phyloP scores from a whole-genome alignment of 2,888 invertebrate species.

The Drosophila meridiana region DNA sequence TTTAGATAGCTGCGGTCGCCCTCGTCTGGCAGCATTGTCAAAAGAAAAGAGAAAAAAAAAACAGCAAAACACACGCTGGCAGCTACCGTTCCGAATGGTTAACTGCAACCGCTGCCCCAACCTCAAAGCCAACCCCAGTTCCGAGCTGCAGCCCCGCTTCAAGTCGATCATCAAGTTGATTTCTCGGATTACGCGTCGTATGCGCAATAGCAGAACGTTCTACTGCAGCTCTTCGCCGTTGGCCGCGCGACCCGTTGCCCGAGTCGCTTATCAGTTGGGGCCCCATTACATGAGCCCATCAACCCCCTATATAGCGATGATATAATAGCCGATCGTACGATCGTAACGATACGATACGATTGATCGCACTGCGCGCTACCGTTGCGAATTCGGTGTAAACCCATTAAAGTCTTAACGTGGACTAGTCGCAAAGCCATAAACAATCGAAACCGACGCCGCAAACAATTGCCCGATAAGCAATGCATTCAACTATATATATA shows the following conservation, averaged over 20 bases:
- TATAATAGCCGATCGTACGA: constrained; percentile 36
- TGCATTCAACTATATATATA: constrained; percentile 28
- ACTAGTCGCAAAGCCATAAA: constrained; percentile 23
- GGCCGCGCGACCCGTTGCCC: not conserved
- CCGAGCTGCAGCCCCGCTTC: not conserved
- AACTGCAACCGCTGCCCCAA: constrained; percentile 19
- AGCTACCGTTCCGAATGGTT: constrained; percentile 41
- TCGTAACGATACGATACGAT: constrained; percentile 19
- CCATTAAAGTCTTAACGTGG: constrained; percentile 51
- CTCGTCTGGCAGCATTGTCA: constrained; percentile 59
- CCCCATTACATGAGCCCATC: constrained; percentile 13
- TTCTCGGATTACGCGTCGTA: constrained; percentile 64
- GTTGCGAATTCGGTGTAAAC: constrained; percentile 41
- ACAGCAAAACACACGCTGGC: constrained; percentile 35
- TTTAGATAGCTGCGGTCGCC: constrained; percentile 57
- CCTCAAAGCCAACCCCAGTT: not conserved
- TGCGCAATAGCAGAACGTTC: constrained; percentile 47
- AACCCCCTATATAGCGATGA: constrained; percentile 38
- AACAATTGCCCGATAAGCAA: constrained; percentile 39
- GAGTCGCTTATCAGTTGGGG: constrained; percentile 33
- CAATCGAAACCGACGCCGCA: constrained; percentile 14
- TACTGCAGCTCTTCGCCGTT: constrained; percentile 12
- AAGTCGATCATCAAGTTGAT: not conserved
- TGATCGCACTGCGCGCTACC: constrained; percentile 18
- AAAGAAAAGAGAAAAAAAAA: constrained; percentile 45